Conservation (phyloP, 2,888 invertebrate genomes). For the Drosophila buzzatii region DNA sequence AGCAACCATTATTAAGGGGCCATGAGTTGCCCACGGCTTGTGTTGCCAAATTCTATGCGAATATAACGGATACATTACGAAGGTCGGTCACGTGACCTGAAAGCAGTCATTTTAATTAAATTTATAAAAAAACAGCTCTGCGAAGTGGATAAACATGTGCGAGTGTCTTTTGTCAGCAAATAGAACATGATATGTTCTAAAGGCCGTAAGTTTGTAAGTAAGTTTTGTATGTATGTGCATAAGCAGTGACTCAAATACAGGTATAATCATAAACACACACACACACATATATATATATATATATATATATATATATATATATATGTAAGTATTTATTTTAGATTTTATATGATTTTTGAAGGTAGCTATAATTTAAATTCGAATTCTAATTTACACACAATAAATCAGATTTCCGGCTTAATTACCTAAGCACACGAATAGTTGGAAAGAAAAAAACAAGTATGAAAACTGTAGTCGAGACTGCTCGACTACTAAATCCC, state of each 20-base stretch:
- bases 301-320: too few species aligned
- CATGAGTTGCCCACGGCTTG: conserved; percentile 44
- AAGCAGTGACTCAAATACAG: not conserved
- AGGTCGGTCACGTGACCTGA: conserved; percentile 83
- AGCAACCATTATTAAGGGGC: conserved; percentile 49
- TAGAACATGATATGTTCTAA: conserved; percentile 22
- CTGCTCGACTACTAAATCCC: too few species aligned
- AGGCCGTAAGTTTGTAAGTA: not conserved
- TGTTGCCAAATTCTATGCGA: conserved; percentile 41
- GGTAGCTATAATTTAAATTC: not conserved
- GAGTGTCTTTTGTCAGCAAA: conserved; percentile 78
- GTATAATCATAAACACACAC: too few species aligned
- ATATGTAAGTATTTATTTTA: too few species aligned
- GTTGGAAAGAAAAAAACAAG: not conserved
- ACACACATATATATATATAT: not conserved
- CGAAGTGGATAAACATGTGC: conserved; percentile 56
- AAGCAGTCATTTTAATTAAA: conserved; percentile 84
- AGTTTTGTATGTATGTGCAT: too few species aligned
- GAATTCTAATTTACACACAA: conserved; percentile 6
- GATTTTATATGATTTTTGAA: not conserved
- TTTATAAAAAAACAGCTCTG: conserved; percentile 81
- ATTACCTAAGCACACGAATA: conserved; percentile 1
- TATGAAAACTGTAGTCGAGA: too few species aligned
- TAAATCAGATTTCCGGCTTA: not conserved
- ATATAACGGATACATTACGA: conserved; percentile 85